Base-by-base conservation (phyloP, 2,888 invertebrate genomes). In the Pammene aurita region DNA sequence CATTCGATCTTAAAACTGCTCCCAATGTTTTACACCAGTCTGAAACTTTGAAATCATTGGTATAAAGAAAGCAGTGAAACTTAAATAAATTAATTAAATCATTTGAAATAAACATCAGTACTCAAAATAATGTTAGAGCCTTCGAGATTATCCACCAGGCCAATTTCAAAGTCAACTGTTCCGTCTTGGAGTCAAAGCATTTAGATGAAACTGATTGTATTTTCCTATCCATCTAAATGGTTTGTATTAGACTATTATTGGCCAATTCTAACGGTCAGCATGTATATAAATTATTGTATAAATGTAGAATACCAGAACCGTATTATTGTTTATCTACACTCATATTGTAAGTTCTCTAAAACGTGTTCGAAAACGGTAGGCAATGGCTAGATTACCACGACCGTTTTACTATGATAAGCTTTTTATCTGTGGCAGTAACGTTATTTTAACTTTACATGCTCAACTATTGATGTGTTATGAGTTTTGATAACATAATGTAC, bases 91-190 rank as follows among this genome's bases (percentile, higher is more conserved):
- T 2, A 26, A 26, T 26, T 2, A 26, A 26, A 26, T 26, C 2
- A 26, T 26, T 26, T 26, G 1, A 26, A 26, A 26, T 26, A 26
- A 1, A 26, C 26, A 26, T 26, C 26, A 26, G 26, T 26, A 26
- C 4, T 26, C 26, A 26, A 26, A 4, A 26, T 26, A 26, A 4
- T 26, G 26, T 26, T 26, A 26, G 26, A 26, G 26, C 4, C 26
- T 26, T 26, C 26, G 1, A 26, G 26, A 26, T 26, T 26, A 26
- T 26, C 26, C n/a, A n/a, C n/a, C n/a, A n/a, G n/a, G n/a, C n/a
- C 11, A 14, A 46, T 18, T 41, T 62, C 62, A 62, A 62, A 18
- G 26, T 62, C 9, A 41, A 41, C 5, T 18, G 41, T 62, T 52
- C 48, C n/a, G 9, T 38, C 13, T 34, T 13, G 2, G 11, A 7